Base-by-base conservation (phyloP, 2,113 vertebrate species). In the Chlorodrepanis virens region DNA sequence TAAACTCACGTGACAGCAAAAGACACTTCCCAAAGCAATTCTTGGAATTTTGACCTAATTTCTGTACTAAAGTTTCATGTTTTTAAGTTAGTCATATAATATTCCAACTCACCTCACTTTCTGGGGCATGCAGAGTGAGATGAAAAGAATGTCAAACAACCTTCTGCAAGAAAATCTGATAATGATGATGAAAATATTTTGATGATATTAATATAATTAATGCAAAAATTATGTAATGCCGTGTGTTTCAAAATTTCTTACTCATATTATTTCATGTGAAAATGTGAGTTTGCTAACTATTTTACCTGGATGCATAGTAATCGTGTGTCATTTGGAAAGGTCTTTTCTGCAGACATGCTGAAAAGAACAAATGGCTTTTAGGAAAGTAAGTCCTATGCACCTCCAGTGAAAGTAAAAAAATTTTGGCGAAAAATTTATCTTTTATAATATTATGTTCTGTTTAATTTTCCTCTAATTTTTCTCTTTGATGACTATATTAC, bases 51-150 rank as follows among this genome's bases (percentile, higher is more conserved):
- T 27, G 15, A 16, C 53, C 29, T 33, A 16, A 37, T 87, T 63
- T 82, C 14, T 54, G 12, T n/a, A 25, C 9, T 53, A 8, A 61
- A 84, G 14, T 50, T 68, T 71, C 40, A 54, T 1, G 0, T 15
- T 89, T 70, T 76, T 40, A 42, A 42, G 23, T 81, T 19, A 72
- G 18, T 47, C 31, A 33, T 54, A 20, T 19, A 54, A 21, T 37
- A 8, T 15, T 81, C 11, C 64, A 77, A 35, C 2, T 27, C 3
- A 29, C 6, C 7, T 59, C 22, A 50, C 4, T 22, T 80, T n/a
- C n/a, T 54, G 11, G 4, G 24, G 7, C 19, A 33, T 0, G 0
- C 7, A 47, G 28, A 33, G 10, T 59, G 31, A 59, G 17, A 9
- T 50, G 40, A 59, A 89, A 79, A 74, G 16, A 29, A 49, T 24